phyloP scores from a whole-genome alignment of 2,113 vertebrate genomes.

The Cyanoramphus novaezelandiae region DNA sequence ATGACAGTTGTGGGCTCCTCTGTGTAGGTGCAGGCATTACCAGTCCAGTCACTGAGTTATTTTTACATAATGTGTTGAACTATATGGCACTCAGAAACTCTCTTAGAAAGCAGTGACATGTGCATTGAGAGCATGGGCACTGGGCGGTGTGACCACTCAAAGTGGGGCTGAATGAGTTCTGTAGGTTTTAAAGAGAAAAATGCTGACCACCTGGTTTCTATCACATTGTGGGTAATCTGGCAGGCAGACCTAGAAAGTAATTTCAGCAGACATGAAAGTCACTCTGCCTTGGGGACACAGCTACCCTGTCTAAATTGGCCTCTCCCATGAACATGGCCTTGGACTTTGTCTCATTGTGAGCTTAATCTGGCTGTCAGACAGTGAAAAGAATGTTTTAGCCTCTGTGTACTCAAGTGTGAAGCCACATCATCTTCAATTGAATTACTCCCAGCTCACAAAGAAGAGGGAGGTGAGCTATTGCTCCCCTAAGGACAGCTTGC shows the following conservation, averaged over 20 bases:
- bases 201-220: background rate
- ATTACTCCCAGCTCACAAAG: background rate
- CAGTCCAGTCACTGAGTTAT: background rate
- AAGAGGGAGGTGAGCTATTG: background rate
- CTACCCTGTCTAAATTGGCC: background rate
- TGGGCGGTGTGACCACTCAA: fast-evolving
- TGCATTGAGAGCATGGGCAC: background rate
- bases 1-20: background rate
- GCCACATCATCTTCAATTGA: slow-evolving; percentile 1
- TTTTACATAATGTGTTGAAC: slow-evolving; percentile 6
- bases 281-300: background rate
- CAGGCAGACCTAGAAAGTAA: background rate
- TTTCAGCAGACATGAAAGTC: background rate
- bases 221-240: background rate
- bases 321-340: background rate
- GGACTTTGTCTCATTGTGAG: background rate
- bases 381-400: background rate
- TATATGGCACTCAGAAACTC: background rate
- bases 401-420: slow-evolving; percentile 16
- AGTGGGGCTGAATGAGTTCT: background rate
- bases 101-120: background rate
- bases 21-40: background rate
- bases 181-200: background rate
- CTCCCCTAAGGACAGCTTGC: background rate
- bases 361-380: background rate